Conservation (phyloP, 35 echinoderm and acorn worm species). For the Amphiura filiformis region DNA sequence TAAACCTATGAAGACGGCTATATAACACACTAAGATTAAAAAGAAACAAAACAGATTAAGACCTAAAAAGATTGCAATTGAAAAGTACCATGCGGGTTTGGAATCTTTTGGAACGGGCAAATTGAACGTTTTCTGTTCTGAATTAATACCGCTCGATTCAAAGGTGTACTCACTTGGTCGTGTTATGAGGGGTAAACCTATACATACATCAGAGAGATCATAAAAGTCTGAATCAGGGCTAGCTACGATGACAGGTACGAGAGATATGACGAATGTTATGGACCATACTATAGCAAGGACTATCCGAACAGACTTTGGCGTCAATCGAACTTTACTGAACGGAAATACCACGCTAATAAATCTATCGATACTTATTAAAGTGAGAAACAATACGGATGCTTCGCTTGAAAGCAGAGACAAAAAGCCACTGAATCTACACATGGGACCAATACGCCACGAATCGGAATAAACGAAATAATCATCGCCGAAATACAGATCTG, state of each 20-base stretch:
- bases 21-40: slow-evolving; percentile 36
- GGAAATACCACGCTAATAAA: slow-evolving; percentile 74
- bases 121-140: background rate
- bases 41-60: slow-evolving; percentile 58
- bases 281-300: slow-evolving; percentile 31
- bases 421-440: slow-evolving; percentile 61
- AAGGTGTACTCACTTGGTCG: background rate
- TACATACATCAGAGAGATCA: slow-evolving; percentile 66
- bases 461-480: slow-evolving; percentile 40
- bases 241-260: slow-evolving; percentile 35
- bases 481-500: slow-evolving; percentile 43
- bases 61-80: slow-evolving; percentile 55
- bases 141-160: background rate
- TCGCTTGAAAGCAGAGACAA: slow-evolving; percentile 59
- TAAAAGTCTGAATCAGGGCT: slow-evolving; percentile 45
- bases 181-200: slow-evolving; percentile 63
- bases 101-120: slow-evolving; percentile 2
- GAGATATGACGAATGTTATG: slow-evolving; percentile 23
- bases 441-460: slow-evolving; percentile 25
- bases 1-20: slow-evolving; percentile 43
- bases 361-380: slow-evolving; percentile 60
- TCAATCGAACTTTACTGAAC: slow-evolving; percentile 40
- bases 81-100: slow-evolving; percentile 49
- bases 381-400: slow-evolving; percentile 64
- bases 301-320: slow-evolving; percentile 1